Base-by-base conservation (phyloP, 2,797 vertebrate species). In the Benthosema pterotum region DNA sequence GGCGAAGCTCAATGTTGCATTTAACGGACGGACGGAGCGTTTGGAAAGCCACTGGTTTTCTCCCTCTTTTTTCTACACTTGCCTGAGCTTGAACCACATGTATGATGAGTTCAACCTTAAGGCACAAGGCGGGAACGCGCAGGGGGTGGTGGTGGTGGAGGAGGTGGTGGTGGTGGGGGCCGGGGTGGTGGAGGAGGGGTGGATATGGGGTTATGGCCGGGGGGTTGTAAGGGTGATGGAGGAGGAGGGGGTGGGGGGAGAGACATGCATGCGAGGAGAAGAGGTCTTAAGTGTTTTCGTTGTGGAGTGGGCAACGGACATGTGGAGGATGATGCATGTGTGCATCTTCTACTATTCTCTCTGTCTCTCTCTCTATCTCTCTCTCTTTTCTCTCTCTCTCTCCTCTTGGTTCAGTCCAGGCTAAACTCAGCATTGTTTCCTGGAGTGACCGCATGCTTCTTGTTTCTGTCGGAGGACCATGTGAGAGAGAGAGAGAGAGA, bases 21-120 rank as follows among this genome's bases (percentile, higher is more conserved):
- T 9, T 77, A 80, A 87, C 52, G 83, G 75, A 87, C 52, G 83
- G 75, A 90, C 78, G 81, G 86, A 85, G 78, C 82, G 75, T 78
- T 87, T 59, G 83, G 60, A 38, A 32, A 81, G 75, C 50, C 50
- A 47, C 49, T 43, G 65, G 69, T 75, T 77, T 77, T 18, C 17
- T 28, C 71, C 66, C 67, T 54, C 66, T 60, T 12, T 28, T 79
- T 87, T 87, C 8, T 81, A 85, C 64, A 85, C 86, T 88, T 55
- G 74, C 80, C 86, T 85, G 85, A 89, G 79, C 80, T 78, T 80
- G 81, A 88, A 83, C 88, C 88, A 88, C 85, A 87, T 87, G 87
- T 88, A 87, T 87, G 87, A 89, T 76, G 73, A 87, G 82, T 74
- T 72, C 78, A 85, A 83, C 79, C 87, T 56, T 49, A 82, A 78